Conservation (phyloP, 2,888 invertebrate species). For the Habrosyne pyritoides region DNA sequence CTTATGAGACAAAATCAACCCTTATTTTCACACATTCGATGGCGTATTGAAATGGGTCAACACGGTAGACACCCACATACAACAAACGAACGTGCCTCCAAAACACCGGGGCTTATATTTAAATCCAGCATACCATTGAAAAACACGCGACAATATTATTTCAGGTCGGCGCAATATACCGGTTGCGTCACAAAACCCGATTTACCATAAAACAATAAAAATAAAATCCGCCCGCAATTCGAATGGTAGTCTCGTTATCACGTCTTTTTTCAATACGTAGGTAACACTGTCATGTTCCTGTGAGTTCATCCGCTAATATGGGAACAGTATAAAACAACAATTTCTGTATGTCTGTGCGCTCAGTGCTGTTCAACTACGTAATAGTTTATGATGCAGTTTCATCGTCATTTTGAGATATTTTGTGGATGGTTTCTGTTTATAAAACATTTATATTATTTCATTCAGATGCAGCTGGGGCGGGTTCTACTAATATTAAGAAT, state of each 20-base stretch:
- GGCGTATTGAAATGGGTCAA: background rate
- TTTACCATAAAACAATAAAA: slow-evolving; percentile 28
- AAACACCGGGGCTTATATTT: slow-evolving; percentile 29
- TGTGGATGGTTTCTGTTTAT: too few species aligned
- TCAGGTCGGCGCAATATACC: slow-evolving; percentile 33
- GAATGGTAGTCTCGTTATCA: background rate
- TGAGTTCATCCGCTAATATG: too few species aligned
- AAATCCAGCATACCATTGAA: slow-evolving; percentile 30
- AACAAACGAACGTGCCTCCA: background rate
- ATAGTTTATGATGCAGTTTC: too few species aligned
- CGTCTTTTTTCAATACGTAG: background rate
- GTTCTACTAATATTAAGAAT: too few species aligned
- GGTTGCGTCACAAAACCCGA: slow-evolving; percentile 26
- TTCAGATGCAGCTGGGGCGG: too few species aligned
- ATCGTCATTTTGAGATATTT: too few species aligned
- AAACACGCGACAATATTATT: slow-evolving; percentile 32
- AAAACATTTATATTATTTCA: too few species aligned
- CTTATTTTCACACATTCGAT: background rate
- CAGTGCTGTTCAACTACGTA: too few species aligned
- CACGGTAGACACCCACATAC: background rate
- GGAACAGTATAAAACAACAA: too few species aligned
- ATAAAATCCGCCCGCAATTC: background rate
- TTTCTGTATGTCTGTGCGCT: too few species aligned
- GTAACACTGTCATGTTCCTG: too few species aligned
- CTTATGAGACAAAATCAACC: too few species aligned